phyloP scores from a whole-genome alignment of 2,888 invertebrate genomes.

The Protonemura montana region DNA sequence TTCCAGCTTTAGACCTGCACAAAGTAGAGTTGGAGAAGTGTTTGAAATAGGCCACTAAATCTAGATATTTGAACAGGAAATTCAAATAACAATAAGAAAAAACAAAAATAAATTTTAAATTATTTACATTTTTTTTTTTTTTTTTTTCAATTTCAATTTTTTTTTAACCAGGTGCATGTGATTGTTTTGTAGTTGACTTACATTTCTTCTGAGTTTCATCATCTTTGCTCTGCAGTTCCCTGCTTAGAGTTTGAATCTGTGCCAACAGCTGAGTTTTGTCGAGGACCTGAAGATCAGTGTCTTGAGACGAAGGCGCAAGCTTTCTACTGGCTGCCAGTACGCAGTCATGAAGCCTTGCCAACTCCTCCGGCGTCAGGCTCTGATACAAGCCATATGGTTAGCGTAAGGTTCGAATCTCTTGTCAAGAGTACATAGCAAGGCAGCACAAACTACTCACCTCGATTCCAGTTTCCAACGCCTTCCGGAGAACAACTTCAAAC shows the following conservation, averaged over 20 bases:
- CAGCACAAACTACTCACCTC: slow-evolving; percentile 25
- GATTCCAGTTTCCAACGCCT: slow-evolving; percentile 38
- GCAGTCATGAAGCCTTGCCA: slow-evolving; percentile 32
- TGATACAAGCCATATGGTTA: neutral
- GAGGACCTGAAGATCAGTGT: neutral
- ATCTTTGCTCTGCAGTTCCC: slow-evolving; percentile 35
- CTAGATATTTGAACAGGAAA: no score
- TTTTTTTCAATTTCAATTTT: no score
- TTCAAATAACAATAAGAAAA: no score
- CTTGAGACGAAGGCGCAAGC: neutral
- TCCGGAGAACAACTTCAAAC: slow-evolving; percentile 25
- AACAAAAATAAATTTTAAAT: no score
- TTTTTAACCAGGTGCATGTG: no score
- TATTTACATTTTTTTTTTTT: no score
- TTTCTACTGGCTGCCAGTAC: neutral
- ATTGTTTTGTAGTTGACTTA: neutral
- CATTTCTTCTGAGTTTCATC: slow-evolving; percentile 41
- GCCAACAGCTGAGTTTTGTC: slow-evolving; percentile 14
- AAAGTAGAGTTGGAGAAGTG: neutral
- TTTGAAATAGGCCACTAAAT: no score
- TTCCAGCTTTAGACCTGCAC: slow-evolving; percentile 30
- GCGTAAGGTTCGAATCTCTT: neutral
- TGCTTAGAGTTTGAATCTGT: slow-evolving; percentile 17
- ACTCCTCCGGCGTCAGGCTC: slow-evolving; percentile 40
- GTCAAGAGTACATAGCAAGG: neutral